A percentile compares a stretch with the other conserved stretches of the same genome.
Evolutionary conservation across 2,797 vertebrate species (phyloP).

Genomic region (Helicolenus hilgendorfi): DNA sequence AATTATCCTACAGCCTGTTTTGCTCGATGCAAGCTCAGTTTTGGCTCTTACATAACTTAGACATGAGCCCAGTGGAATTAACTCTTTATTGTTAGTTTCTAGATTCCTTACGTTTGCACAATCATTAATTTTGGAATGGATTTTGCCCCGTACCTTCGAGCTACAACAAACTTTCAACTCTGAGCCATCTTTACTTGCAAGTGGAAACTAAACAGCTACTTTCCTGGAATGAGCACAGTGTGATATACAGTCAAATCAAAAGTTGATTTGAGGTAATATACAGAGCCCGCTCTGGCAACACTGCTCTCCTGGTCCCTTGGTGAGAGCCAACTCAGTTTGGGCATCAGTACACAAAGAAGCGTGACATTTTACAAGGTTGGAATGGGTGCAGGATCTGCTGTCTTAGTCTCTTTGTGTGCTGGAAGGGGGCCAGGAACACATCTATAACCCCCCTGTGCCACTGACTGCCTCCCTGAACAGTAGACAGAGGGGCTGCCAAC

Average conservation of each 20-base stretch:
- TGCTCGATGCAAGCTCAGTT: not conserved
- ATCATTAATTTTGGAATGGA: not conserved
- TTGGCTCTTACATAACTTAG: not conserved
- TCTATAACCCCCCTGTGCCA: constrained; percentile 62
- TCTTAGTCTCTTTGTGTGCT: constrained; percentile 61
- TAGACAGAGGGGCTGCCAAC: constrained; percentile 70
- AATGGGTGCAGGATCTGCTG: constrained; percentile 56
- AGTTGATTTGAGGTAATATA: constrained; percentile 25
- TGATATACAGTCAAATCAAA: constrained; percentile 47
- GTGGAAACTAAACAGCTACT: not conserved
- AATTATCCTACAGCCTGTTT: constrained; percentile 12
- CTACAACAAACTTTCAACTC: not conserved
- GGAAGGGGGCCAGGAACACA: constrained; percentile 70
- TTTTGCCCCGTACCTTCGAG: not conserved
- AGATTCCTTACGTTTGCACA: not conserved
- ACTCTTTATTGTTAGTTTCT: not conserved
- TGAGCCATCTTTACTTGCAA: not conserved
- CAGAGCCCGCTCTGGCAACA: constrained; percentile 27
- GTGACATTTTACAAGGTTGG: constrained; percentile 60
- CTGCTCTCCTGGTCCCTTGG: not conserved
- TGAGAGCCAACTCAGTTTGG: constrained; percentile 44
- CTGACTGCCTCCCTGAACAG: constrained; percentile 54
- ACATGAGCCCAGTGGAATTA: not conserved
- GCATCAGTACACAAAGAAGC: constrained; percentile 55
- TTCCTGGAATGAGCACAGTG: not conserved